Evolutionary conservation across 30 jellyfish, hydroid and myxozoan genomes (phyloP), one percentile per base, ranked within the genome.

Genomic region (Aurelia aurita): DNA sequence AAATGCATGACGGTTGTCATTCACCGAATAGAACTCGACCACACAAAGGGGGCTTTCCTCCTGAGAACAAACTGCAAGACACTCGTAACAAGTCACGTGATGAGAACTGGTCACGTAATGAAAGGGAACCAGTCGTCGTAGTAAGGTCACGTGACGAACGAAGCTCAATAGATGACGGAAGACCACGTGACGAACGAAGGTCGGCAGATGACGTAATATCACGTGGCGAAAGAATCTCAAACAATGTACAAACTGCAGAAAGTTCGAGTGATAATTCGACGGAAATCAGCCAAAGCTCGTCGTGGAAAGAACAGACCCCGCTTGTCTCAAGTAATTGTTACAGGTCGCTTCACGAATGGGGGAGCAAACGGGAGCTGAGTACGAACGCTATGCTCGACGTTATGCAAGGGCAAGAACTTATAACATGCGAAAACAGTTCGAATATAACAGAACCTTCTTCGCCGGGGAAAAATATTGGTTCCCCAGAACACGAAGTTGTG

Each of bases 291-390:
- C 79, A 61, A 20, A 77, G 70, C 25, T 77, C 88, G 15, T 77
- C 78, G n/a, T 77, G 58, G 79, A 77, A 60, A n/a, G 88, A 77
- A 29, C 78, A 60, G 54, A 32, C 76, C 27, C 34, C 79, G 21
- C n/a, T 58, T 25, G 79, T 35, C 22, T 10, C 79, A 11, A 26
- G 51, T 29, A 67, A 32, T 25, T 28, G 35, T 29, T 77, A 29
- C 26, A 16, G 72, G 23, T 39, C 84, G 2, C 59, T 77, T 0
- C 79, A 77, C 26, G 88, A 77, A 44, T 77, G 88, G 88, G 45
- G 44, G 14, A 22, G 25, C 62, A 65, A 49, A 28, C 29, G 46
- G 9, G 88, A 77, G 21, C 69, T 77, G n/a, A 28, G 65, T 46
- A 77, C 88, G 23, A 65, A 63, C 5, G 46, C 61, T 7, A 77